These are phyloP conservation scores for Carpatolechia fugitivella DNA, from an alignment of 2,888 invertebrate species.

Conservation along the genomic window DNA sequence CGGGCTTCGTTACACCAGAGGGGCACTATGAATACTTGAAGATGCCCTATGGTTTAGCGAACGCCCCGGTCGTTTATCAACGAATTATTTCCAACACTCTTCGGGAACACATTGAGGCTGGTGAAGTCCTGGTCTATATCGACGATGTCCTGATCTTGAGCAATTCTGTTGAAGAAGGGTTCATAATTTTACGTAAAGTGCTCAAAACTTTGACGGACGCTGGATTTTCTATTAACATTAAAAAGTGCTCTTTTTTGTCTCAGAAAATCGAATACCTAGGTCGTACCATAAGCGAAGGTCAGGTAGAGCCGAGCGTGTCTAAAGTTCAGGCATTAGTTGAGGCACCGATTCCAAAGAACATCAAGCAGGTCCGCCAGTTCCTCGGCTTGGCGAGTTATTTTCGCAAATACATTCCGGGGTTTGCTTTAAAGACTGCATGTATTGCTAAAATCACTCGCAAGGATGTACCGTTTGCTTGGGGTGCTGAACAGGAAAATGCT, in stretches of 20 bases:
- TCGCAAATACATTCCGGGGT: constrained; percentile 19
- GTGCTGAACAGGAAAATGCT: constrained; percentile 12
- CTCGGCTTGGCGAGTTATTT: constrained; percentile 26
- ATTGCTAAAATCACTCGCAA: constrained; percentile 18
- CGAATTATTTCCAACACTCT: constrained; percentile 23
- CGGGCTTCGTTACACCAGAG: too few relatives aligned
- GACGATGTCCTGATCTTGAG: constrained; percentile 25
- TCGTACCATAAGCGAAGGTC: constrained; percentile 13
- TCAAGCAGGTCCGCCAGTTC: constrained; percentile 23
- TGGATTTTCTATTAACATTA: constrained; percentile 25
- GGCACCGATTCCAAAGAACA: constrained; percentile 9
- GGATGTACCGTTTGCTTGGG: constrained; percentile 18
- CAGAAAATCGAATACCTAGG: constrained; percentile 26
- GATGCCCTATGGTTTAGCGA: too few relatives aligned
- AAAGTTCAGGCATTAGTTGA: constrained; percentile 2
- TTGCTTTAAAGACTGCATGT: constrained; percentile 15
- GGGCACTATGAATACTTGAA: too few relatives aligned
- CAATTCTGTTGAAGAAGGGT: constrained; percentile 15
- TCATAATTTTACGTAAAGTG: constrained; percentile 16
- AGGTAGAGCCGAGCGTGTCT: constrained; percentile 11
- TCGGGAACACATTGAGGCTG: constrained; percentile 15
- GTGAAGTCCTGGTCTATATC: constrained; percentile 20
- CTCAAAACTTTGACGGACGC: constrained; percentile 21
- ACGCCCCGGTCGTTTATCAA: too few relatives aligned
- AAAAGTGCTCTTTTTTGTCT: constrained; percentile 23